These are phyloP conservation scores for Oxyura jamaicensis DNA, from an alignment of 2,113 vertebrate genomes.

Conservation along the genomic window DNA sequence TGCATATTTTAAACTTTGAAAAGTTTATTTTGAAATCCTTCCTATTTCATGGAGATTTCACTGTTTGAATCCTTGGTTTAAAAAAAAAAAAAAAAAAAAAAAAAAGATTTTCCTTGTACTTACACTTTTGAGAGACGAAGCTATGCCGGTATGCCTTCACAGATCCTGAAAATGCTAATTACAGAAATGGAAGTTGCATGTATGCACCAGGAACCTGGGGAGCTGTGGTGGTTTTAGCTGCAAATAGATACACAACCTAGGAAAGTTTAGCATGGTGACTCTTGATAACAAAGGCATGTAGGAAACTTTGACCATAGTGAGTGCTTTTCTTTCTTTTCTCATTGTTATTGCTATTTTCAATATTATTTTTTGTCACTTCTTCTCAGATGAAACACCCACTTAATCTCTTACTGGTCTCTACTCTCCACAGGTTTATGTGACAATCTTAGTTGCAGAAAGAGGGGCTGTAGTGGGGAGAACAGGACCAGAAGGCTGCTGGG, in stretches of 20 bases:
- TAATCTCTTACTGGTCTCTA: not conserved
- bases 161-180: constrained; percentile 36
- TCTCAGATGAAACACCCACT: not conserved
- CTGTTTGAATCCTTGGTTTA: not conserved
- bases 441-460: not conserved
- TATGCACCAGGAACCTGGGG: not conserved
- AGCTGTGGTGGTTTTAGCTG: not conserved
- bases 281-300: not conserved
- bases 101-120: not conserved
- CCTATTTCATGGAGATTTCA: not conserved
- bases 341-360: not conserved
- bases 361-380: not conserved
- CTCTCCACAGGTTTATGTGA: not conserved
- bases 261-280: not conserved
- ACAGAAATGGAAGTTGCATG: constrained; percentile 30
- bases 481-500: not conserved
- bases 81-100: not conserved
- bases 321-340: not conserved
- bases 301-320: not conserved
- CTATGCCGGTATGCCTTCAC: constrained; percentile 44
- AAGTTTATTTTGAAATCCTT: not conserved
- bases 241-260: not conserved
- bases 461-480: not conserved
- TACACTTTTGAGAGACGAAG: constrained; percentile 12
- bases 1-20: not conserved